A percentile compares a stretch with the other conserved stretches of the same genome.
phyloP scores from a whole-genome alignment of 64 coral and sea anemone genomes.

The Acropora tenuis region DNA sequence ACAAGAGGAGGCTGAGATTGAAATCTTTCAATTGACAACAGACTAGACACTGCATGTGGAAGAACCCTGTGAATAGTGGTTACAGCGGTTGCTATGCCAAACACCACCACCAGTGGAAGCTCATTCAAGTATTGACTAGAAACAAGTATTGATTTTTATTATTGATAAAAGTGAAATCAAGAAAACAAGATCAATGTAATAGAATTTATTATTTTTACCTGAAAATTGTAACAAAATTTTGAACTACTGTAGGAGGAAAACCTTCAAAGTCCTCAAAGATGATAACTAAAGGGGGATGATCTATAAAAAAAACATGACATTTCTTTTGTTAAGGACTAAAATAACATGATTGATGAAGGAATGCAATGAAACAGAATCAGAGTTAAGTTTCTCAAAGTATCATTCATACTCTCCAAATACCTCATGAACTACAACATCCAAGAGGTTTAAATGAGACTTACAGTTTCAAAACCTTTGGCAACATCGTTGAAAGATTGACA shows the following conservation, averaged over 20 bases:
- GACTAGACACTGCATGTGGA: conserved; percentile 89
- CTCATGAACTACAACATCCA: no score
- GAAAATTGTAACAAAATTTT: conserved; percentile 78
- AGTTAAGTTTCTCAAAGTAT: no score
- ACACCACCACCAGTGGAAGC: conserved; percentile 81
- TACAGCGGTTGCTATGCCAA: conserved; percentile 93
- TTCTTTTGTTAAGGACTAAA: not conserved
- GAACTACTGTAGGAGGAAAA: conserved; percentile 57
- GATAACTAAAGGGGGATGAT: conserved; percentile 64
- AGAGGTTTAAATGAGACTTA: no score
- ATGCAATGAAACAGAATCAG: no score
- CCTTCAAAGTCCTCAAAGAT: conserved; percentile 88
- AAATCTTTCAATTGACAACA: conserved; percentile 88
- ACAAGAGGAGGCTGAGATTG: conserved; percentile 88
- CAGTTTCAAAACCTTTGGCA: no score
- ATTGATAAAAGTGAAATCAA: not conserved
- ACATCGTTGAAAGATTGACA: no score
- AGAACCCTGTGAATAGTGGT: conserved; percentile 86
- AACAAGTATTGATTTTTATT: not conserved
- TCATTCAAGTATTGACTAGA: conserved; percentile 84
- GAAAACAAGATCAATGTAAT: no score
- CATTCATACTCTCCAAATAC: no score
- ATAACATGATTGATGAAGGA: not conserved
- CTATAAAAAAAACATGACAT: not conserved
- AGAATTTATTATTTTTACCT: conserved; percentile 6